Percentiles rank a stretch among this genome's conserved stretches.
Evolutionary conservation across 2,888 invertebrate species (phyloP).

Genomic region (Ophraella communa): DNA sequence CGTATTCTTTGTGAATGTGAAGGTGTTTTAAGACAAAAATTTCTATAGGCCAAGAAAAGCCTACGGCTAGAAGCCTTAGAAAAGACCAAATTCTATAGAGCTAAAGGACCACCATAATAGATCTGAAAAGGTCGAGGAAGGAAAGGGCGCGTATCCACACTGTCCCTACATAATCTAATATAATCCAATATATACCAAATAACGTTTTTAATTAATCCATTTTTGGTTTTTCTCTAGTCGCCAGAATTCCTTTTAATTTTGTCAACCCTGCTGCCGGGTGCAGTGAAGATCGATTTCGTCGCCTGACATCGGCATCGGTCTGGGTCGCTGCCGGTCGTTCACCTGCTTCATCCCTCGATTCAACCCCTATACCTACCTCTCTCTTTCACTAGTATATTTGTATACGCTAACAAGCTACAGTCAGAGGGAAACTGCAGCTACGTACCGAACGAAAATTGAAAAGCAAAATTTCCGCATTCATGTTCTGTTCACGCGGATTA

Average conservation of each 20-base stretch:
- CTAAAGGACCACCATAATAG: too few species aligned
- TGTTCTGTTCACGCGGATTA: slow-evolving; percentile 11
- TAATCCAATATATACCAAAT: too few species aligned
- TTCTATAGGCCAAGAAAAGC: too few species aligned
- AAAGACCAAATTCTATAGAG: too few species aligned
- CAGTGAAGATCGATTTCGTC: slow-evolving; percentile 56
- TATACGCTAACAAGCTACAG: slow-evolving; percentile 40
- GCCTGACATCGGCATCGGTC: slow-evolving; percentile 59
- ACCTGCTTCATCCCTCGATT: slow-evolving; percentile 53
- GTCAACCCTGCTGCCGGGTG: slow-evolving; percentile 48
- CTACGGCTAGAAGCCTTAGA: too few species aligned
- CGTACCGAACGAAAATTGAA: slow-evolving; percentile 11
- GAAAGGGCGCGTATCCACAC: too few species aligned
- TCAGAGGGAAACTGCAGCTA: slow-evolving; percentile 32
- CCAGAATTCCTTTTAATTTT: not conserved
- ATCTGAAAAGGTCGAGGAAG: too few species aligned
- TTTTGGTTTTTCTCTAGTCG: not conserved
- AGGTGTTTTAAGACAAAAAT: too few species aligned
- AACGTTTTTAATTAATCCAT: too few species aligned
- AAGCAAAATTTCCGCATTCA: slow-evolving; percentile 31
- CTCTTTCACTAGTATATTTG: slow-evolving; percentile 19
- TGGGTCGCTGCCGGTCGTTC: slow-evolving; percentile 59
- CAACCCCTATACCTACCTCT: slow-evolving; percentile 36
- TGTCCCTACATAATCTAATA: too few species aligned
- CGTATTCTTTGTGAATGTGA: too few species aligned